These are phyloP conservation scores for Ctenomys sociabilis DNA, from an alignment of 2,113 vertebrate genomes.

Conservation along the genomic window DNA sequence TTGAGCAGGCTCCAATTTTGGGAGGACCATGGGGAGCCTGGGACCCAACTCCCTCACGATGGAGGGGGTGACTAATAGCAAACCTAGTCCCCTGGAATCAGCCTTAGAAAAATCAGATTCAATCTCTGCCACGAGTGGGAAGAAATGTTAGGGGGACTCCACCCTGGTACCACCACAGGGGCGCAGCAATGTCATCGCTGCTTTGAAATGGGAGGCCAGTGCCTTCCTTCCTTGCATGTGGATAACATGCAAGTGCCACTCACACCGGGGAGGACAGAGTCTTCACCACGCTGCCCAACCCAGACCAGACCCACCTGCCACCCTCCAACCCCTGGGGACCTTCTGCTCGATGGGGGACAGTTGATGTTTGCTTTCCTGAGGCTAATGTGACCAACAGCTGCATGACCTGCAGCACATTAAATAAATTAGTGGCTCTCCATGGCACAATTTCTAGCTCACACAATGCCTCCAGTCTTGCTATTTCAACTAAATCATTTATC, in stretches of 20 bases:
- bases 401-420: constrained; percentile 74
- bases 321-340: background rate
- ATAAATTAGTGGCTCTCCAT: constrained; percentile 76
- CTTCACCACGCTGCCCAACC: background rate
- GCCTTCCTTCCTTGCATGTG: background rate
- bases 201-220: background rate
- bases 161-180: accelerated
- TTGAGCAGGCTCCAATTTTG: background rate
- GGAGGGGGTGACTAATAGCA: background rate
- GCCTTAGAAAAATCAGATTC: background rate
- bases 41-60: background rate
- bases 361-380: constrained; percentile 76
- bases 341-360: constrained; percentile 69
- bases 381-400: constrained; percentile 69
- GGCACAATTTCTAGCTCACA: constrained; percentile 78
- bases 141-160: background rate
- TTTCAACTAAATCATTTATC: constrained; percentile 83
- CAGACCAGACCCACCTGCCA: background rate
- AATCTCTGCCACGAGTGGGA: accelerated
- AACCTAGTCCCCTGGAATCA: background rate
- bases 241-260: background rate
- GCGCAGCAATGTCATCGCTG: accelerated
- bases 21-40: too few relatives aligned
- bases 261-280: background rate
- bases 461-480: constrained; percentile 84